Percentiles rank a stretch among this genome's conserved stretches.
These are phyloP conservation scores for Plumapathes pennacea DNA, from an alignment of 92 coral and sea anemone genomes.

Conservation along the genomic window DNA sequence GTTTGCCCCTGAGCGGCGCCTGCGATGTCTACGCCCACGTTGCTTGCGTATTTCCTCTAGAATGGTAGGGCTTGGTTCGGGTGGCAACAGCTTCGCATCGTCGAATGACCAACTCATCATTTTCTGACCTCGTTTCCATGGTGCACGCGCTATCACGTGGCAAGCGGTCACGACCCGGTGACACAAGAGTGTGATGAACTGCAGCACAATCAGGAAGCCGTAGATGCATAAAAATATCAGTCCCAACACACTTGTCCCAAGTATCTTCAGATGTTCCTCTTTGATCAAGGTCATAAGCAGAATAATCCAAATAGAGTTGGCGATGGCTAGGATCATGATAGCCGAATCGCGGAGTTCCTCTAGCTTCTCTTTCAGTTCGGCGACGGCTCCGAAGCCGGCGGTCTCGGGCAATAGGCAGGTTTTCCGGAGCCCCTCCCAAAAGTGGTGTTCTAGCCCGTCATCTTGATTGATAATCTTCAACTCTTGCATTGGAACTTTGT, in stretches of 20 bases:
- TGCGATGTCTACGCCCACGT: constrained; percentile 19
- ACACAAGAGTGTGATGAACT: constrained; percentile 86
- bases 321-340: constrained; percentile 54
- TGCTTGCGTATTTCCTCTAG: constrained; percentile 60
- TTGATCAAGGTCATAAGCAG: constrained; percentile 39
- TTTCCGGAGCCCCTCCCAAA: constrained; percentile 86
- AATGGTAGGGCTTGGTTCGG: constrained; percentile 62
- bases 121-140: constrained; percentile 82
- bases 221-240: constrained; percentile 71
- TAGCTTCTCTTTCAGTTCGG: constrained; percentile 87
- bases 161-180: constrained; percentile 73
- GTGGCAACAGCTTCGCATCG: constrained; percentile 65
- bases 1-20: constrained; percentile 2
- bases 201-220: constrained; percentile 66
- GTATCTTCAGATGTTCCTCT: constrained; percentile 42
- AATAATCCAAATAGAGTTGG: constrained; percentile 82
- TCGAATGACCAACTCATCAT: constrained; percentile 72
- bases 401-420: constrained; percentile 89
- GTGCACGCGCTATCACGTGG: constrained; percentile 95
- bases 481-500: constrained; percentile 34
- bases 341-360: constrained; percentile 79
- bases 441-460: constrained; percentile 60
- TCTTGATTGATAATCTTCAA: constrained; percentile 65
- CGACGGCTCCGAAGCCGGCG: constrained; percentile 81
- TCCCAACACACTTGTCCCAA: constrained; percentile 75